phyloP scores from a whole-genome alignment of 2,113 vertebrate genomes.

The Natator depressus region DNA sequence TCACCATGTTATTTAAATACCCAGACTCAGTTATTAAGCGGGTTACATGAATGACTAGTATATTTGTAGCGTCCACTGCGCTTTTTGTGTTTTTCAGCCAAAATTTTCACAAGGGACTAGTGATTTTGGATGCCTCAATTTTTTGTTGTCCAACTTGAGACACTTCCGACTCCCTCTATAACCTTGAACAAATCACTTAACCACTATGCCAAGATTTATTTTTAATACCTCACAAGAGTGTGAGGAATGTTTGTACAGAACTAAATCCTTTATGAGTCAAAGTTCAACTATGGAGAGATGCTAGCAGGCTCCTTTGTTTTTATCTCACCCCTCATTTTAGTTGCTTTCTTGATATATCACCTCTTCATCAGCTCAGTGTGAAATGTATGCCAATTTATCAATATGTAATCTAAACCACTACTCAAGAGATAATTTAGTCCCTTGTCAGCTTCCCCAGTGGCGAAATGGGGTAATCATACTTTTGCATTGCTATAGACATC shows the following conservation, averaged over 20 bases:
- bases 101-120: not conserved
- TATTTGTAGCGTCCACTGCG: not conserved
- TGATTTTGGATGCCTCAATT: not conserved
- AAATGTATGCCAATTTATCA: not conserved
- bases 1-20: not conserved
- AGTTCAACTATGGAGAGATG: not conserved
- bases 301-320: not conserved
- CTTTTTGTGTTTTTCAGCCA: not conserved
- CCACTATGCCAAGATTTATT: not conserved
- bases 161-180: not conserved
- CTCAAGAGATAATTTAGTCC: not conserved
- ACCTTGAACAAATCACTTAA: slow-evolving; percentile 29
- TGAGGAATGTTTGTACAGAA: too few species aligned
- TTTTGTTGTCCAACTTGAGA: not conserved
- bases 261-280: not conserved
- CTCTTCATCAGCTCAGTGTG: not conserved
- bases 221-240: not conserved
- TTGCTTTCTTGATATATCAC: not conserved
- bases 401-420: not conserved
- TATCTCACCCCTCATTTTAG: not conserved
- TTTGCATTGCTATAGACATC: not conserved
- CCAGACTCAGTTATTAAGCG: not conserved
- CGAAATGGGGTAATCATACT: not conserved
- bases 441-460: not conserved
- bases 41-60: not conserved